Evolutionary conservation across 2,888 invertebrate species (phyloP).

Genomic region (Phytoseiulus persimilis): DNA sequence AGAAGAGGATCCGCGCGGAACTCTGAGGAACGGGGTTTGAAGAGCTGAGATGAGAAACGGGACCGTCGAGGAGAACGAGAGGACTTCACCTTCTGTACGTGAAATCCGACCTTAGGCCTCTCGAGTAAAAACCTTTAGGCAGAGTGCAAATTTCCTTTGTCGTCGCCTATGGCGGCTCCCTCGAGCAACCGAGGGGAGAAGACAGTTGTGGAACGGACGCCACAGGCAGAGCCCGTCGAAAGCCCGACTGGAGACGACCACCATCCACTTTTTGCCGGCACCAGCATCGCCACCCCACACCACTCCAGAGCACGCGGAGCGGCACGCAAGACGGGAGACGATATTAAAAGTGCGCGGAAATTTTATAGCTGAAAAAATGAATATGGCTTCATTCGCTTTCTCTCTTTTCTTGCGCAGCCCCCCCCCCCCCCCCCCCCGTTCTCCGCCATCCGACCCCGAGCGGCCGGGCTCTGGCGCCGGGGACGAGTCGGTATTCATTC

Average conservation of each 20-base stretch:
- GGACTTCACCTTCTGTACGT: neutral
- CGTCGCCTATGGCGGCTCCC: neutral
- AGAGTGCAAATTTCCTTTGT: conserved; percentile 30
- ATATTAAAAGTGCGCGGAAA: conserved; percentile 36
- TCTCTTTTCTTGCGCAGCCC: neutral
- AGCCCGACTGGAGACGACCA: neutral
- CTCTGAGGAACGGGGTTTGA: neutral
- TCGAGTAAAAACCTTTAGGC: conserved; percentile 16
- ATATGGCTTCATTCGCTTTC: conserved; percentile 7
- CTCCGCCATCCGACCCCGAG: neutral
- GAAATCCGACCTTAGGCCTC: neutral
- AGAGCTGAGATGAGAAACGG: neutral
- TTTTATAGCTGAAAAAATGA: conserved; percentile 38
- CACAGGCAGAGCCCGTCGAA: neutral
- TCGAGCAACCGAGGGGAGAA: neutral
- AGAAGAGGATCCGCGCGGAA: neutral
- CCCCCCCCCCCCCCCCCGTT: too few relatives aligned
- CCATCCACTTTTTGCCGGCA: neutral
- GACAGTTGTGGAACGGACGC: neutral
- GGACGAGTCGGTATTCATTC: conserved; percentile 34
- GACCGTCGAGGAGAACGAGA: neutral
- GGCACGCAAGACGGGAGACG: neutral
- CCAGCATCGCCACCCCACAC: neutral
- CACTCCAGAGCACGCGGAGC: neutral
- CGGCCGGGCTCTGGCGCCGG: conserved; percentile 1